phyloP scores from a whole-genome alignment of 2,113 vertebrate species.

The Gobius niger region DNA sequence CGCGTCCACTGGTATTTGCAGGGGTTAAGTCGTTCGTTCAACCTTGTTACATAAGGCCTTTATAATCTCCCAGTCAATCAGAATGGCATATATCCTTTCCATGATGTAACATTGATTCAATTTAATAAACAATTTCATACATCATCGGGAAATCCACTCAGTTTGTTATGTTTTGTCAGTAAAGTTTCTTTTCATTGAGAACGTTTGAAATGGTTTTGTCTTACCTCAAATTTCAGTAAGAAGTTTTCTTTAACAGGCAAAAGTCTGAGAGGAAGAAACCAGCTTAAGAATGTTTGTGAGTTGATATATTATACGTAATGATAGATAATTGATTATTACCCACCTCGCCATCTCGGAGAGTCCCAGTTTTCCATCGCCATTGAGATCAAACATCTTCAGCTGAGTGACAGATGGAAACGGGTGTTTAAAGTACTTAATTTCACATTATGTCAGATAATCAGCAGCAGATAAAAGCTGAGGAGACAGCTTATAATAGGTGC shows the following conservation, averaged over 20 bases:
- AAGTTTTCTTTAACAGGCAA: slow-evolving; percentile 93
- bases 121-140: background rate
- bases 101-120: background rate
- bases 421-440: background rate
- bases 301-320: background rate
- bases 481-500: slow-evolving; percentile 9
- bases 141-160: background rate
- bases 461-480: background rate
- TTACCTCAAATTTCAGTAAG: slow-evolving; percentile 91
- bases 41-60: background rate
- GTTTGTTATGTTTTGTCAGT: background rate
- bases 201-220: background rate
- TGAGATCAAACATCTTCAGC: slow-evolving; percentile 94
- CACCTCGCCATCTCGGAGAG: slow-evolving; percentile 97
- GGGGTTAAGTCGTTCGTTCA: background rate
- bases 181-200: background rate
- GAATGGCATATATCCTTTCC: background rate
- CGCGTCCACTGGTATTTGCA: background rate
- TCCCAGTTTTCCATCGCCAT: slow-evolving; percentile 91
- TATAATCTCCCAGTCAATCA: slow-evolving; percentile 8
- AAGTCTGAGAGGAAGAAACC: slow-evolving; percentile 75
- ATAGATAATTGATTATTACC: slow-evolving; percentile 30
- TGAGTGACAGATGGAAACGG: slow-evolving; percentile 49
- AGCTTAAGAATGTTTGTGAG: background rate
- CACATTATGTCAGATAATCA: background rate